Percentiles rank a stretch among this genome's conserved stretches.
phyloP scores from a whole-genome alignment of 2,888 invertebrate species.

The Ophion obscuratus region DNA sequence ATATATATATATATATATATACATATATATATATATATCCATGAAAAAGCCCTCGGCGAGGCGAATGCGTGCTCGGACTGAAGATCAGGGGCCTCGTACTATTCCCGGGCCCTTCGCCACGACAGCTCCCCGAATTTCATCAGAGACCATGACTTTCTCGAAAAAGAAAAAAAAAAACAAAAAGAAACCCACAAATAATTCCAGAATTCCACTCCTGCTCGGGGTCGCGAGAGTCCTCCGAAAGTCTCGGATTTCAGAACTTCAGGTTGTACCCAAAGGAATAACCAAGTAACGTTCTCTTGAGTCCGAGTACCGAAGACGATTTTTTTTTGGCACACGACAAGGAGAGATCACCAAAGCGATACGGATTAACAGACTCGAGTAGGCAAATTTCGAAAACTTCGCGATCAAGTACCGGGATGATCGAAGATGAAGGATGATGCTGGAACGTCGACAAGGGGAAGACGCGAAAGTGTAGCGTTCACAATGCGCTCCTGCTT shows the following conservation, averaged over 20 bases:
- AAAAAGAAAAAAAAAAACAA: slow-evolving; percentile 24
- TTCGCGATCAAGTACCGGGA: not conserved
- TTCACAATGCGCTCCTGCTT: not conserved
- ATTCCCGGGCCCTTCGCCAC: slow-evolving; percentile 24
- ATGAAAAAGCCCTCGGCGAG: slow-evolving; percentile 56
- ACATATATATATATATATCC: not conserved
- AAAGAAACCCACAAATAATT: not conserved
- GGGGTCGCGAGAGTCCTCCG: not conserved
- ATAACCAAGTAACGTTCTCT: not conserved
- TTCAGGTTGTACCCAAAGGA: not conserved
- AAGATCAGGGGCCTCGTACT: slow-evolving; percentile 66
- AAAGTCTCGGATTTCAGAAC: not conserved
- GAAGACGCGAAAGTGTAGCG: no score
- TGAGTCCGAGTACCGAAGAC: not conserved
- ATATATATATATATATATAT: slow-evolving; percentile 63
- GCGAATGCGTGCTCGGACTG: slow-evolving; percentile 77
- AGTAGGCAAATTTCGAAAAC: not conserved
- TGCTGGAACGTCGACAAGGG: not conserved
- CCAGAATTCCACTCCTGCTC: not conserved
- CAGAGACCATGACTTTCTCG: not conserved
- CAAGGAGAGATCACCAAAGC: not conserved
- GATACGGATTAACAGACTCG: not conserved
- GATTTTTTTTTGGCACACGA: not conserved
- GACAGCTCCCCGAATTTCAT: slow-evolving; percentile 7
- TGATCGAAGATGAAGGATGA: not conserved